A percentile compares a stretch with the other conserved stretches of the same genome.
phyloP scores from a whole-genome alignment of 2,797 vertebrate genomes.

The Pygocentrus nattereri region DNA sequence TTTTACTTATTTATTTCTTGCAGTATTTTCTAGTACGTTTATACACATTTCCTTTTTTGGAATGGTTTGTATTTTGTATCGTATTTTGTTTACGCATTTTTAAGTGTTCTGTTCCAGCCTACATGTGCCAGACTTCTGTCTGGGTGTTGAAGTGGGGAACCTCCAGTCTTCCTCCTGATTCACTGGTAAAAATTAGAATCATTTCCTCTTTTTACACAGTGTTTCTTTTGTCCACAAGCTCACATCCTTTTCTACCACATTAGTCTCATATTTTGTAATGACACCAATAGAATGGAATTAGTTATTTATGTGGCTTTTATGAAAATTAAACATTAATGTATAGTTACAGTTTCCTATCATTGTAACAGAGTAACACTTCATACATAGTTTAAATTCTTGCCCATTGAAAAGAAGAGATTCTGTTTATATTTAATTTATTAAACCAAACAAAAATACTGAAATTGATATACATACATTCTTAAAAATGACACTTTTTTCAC shows the following conservation, averaged over 20 bases:
- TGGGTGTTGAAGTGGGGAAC: not conserved
- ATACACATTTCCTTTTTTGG: not conserved
- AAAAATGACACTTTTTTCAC: not conserved
- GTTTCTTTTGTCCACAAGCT: not conserved
- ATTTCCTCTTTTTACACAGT: constrained; percentile 48
- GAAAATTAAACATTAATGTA: too few species aligned
- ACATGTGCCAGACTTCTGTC: not conserved
- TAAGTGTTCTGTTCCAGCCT: not conserved
- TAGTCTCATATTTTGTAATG: not conserved
- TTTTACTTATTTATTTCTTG: too few species aligned
- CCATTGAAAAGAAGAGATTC: not conserved
- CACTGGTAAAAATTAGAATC: constrained; percentile 21
- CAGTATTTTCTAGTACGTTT: too few species aligned
- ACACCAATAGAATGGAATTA: not conserved
- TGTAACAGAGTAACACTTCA: not conserved
- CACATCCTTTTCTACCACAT: not conserved
- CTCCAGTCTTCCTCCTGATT: constrained; percentile 20
- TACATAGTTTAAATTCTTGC: not conserved
- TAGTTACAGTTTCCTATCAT: too few species aligned
- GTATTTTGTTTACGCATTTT: not conserved
- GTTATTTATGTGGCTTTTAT: too few species aligned
- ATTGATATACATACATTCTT: not conserved
- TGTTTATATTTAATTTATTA: constrained; percentile 14
- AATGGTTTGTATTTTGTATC: too few species aligned
- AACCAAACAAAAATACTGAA: not conserved